These are phyloP conservation scores for Apis florea DNA, from an alignment of 1,140 invertebrate genomes.

Conservation along the genomic window DNA sequence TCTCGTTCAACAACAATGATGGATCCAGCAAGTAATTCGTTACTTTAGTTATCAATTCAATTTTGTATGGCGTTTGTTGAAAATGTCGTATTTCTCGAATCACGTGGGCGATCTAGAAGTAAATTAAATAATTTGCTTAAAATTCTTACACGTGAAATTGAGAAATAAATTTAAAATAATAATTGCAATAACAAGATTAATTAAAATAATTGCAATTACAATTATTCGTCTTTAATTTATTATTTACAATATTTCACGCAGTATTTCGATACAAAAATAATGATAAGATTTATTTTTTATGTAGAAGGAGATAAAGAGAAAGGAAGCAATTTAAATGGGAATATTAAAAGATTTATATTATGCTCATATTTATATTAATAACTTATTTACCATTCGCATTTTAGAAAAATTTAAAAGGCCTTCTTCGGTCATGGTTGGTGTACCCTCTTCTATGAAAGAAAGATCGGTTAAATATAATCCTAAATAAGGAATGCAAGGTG, in stretches of 20 bases:
- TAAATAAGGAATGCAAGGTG: conserved; percentile 95
- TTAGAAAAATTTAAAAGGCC: conserved; percentile 97
- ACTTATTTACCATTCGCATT: conserved; percentile 92
- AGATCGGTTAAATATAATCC: conserved; percentile 96
- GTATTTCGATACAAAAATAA: neutral
- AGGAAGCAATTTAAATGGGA: no score
- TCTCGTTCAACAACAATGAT: conserved; percentile 88
- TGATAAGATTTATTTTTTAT: no score
- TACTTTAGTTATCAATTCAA: conserved; percentile 91
- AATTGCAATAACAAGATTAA: neutral
- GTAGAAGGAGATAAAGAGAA: no score
- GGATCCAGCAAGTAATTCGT: conserved; percentile 91
- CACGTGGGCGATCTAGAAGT: conserved; percentile 93
- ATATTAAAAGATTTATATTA: no score
- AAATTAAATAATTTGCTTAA: neutral
- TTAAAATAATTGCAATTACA: neutral
- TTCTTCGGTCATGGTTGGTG: conserved; percentile 94
- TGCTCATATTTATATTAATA: no score
- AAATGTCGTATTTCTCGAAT: conserved; percentile 95
- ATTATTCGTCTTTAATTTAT: neutral
- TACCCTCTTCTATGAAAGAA: conserved; percentile 97
- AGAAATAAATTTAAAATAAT: neutral
- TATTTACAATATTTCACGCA: neutral
- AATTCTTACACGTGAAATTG: neutral
- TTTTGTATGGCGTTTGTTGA: conserved; percentile 96